Evolutionary conservation across 2,797 vertebrate genomes (phyloP).

Genomic region (Crocodylus rhombifer): DNA sequence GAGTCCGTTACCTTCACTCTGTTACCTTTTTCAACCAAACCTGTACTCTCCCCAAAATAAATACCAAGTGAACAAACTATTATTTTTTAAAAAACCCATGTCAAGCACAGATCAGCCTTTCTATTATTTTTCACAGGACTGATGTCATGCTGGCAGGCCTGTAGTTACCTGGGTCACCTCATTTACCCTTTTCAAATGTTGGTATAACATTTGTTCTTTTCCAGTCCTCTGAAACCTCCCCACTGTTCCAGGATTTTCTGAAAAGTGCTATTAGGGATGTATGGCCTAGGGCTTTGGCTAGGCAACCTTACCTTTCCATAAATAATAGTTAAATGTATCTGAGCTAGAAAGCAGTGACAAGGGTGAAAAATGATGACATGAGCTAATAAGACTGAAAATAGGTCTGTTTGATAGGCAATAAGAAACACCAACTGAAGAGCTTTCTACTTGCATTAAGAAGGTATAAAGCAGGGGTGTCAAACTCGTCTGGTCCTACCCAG

Average conservation of each 20-base stretch:
- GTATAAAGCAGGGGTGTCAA: not conserved
- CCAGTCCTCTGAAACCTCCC: not conserved
- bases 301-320: not conserved
- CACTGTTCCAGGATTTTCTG: not conserved
- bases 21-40: no score
- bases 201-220: not conserved
- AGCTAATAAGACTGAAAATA: not conserved
- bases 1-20: not conserved
- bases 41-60: not conserved
- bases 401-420: fast-evolving
- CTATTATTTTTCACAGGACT: not conserved
- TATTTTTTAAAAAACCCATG: not conserved
- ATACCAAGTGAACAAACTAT: not conserved
- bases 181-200: no score
- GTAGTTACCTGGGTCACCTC: no score
- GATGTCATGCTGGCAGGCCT: not conserved
- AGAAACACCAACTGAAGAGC: fast-evolving
- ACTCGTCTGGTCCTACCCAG: no score
- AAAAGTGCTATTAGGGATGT: not conserved
- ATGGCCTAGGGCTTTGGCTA: not conserved
- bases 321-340: not conserved
- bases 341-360: not conserved
- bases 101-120: not conserved
- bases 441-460: not conserved
- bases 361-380: not conserved